phyloP scores from a whole-genome alignment of 64 coral and sea anemone genomes.

The Stichodactyla mertensii region DNA sequence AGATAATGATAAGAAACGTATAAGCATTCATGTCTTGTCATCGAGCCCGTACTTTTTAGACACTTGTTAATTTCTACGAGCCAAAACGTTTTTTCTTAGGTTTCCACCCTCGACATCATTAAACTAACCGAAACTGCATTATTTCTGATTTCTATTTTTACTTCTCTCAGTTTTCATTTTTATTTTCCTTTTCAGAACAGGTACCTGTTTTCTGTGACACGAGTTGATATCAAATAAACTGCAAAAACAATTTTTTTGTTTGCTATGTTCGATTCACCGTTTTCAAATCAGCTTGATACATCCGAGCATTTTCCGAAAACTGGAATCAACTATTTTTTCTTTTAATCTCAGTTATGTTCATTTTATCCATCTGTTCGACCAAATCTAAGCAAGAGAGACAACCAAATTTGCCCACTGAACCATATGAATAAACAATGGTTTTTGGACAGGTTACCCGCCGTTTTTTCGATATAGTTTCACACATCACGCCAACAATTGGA shows the following conservation, averaged over 20 bases:
- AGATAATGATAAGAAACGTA: neutral
- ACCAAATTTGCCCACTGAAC: neutral
- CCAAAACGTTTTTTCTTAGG: too few species aligned
- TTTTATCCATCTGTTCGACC: neutral
- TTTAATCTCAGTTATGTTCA: neutral
- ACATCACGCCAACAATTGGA: neutral
- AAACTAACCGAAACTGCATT: too few species aligned
- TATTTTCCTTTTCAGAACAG: neutral
- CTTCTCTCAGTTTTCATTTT: neutral
- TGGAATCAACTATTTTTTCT: neutral
- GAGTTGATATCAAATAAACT: neutral
- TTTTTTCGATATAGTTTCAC: neutral
- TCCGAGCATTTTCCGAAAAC: neutral
- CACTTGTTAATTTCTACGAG: too few species aligned
- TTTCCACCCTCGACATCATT: too few species aligned
- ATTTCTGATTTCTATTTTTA: too few species aligned
- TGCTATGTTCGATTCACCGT: neutral
- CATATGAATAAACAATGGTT: constrained; percentile 1
- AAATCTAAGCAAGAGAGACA: neutral
- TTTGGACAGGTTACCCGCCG: neutral
- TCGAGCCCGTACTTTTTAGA: too few species aligned
- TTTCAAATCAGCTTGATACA: neutral
- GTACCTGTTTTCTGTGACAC: neutral
- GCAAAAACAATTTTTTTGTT: too few species aligned
- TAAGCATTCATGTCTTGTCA: too few species aligned